Evolutionary conservation across 2,888 invertebrate species (phyloP).

Genomic region (Heterodera filipjevi): DNA sequence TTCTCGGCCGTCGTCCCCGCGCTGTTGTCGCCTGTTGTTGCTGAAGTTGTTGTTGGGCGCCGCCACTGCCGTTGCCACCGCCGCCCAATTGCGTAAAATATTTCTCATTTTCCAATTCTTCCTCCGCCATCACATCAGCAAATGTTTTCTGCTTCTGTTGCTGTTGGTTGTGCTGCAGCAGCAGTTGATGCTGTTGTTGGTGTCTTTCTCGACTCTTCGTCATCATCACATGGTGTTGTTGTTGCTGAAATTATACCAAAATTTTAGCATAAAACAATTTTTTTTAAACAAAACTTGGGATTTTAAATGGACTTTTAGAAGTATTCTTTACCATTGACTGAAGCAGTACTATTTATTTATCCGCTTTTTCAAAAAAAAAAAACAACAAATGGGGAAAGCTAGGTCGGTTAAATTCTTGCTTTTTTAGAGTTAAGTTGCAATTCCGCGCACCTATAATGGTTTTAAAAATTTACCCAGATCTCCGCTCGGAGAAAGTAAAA

Average conservation of each 20-base stretch:
- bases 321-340: too few relatives aligned
- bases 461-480: background rate
- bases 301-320: too few relatives aligned
- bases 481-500: too few relatives aligned
- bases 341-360: too few relatives aligned
- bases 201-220: background rate
- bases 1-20: background rate
- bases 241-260: background rate
- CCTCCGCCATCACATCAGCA: slow-evolving; percentile 27
- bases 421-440: too few relatives aligned
- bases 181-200: background rate
- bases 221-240: background rate
- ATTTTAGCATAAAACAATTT: background rate
- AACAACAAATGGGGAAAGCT: too few relatives aligned
- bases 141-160: background rate
- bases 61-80: background rate
- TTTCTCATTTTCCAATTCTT: slow-evolving; percentile 31
- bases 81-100: slow-evolving; percentile 17
- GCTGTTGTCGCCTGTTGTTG: background rate
- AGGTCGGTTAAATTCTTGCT: too few relatives aligned
- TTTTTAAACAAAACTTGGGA: background rate
- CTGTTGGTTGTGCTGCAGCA: slow-evolving; percentile 16
- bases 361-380: too few relatives aligned
- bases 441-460: background rate
- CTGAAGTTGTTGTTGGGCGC: background rate